Base-by-base conservation (phyloP, 1,140 invertebrate species). In the Diplogasteroides magnus region DNA sequence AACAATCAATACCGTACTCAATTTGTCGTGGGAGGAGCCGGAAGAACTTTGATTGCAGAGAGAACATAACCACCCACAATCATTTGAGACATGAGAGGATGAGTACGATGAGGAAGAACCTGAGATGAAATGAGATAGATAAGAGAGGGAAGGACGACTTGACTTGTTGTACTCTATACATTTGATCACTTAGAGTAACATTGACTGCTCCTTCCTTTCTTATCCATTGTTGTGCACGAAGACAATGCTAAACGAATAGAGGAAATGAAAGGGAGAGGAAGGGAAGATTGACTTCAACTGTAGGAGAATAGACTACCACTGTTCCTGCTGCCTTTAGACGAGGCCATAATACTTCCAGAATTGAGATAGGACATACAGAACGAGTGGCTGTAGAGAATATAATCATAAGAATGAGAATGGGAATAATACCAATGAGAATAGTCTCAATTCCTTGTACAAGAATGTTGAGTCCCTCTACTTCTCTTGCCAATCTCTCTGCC, bases 101-200 rank as follows among this genome's bases (percentile, higher is more conserved):
- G 70, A 1, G 70, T 72, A 56, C 70, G 58, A 29, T 72, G 64
- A 2, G 70, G 70, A 27, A 72, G 61, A 31, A 72, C 70, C 64
- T 67, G 48, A 23, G 0, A 31, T 23, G 26, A 62, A 32, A 15
- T 27, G n/a, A n/a, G n/a, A n/a, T n/a, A n/a, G n/a, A n/a, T n/a
- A n/a, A n/a, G n/a, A n/a, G n/a, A n/a, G n/a, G n/a, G n/a, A n/a
- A n/a, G 25, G 19, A 1, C 1, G 0, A n/a, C 23, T 32, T 6
- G 6, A 67, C 64, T 37, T 72, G 70, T 31, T 62, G 59, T 14
- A 67, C 61, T 15, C 70, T 58, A 55, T 61, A 72, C 70, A 72
- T 72, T 26, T 72, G 70, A 28, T 72, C 70, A n/a, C 48, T 65
- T 2, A 72, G 37, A 1, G 48, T 60, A 1, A 68, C 15, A 37